Conservation (phyloP, 2,888 invertebrate genomes). For the Microplitis manilae region DNA sequence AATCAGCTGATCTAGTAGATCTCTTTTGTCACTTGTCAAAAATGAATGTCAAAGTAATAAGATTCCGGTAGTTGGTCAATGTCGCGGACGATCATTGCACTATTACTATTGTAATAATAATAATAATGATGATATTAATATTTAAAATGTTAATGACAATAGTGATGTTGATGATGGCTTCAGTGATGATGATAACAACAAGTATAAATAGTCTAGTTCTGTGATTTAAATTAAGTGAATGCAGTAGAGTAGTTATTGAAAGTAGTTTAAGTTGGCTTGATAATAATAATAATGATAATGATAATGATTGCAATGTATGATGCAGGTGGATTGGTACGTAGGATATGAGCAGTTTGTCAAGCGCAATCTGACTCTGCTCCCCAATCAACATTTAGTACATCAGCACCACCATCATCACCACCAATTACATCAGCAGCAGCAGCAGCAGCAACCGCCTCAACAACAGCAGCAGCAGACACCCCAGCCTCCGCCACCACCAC, state of each 20-base stretch:
- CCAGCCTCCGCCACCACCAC: not conserved
- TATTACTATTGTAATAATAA: conserved; percentile 1
- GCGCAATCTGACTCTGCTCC: conserved; percentile 72
- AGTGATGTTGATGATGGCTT: too few relatives aligned
- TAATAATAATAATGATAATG: conserved; percentile 17
- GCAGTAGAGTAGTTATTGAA: too few relatives aligned
- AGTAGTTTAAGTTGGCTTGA: conserved; percentile 14
- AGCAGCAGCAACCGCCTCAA: conserved; percentile 53
- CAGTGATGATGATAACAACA: not conserved
- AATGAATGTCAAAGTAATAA: conserved; percentile 66
- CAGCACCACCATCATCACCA: conserved; percentile 52
- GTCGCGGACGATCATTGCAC: conserved; percentile 21
- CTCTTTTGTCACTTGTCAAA: conserved; percentile 71
- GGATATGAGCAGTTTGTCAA: conserved; percentile 73
- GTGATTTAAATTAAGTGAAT: too few relatives aligned
- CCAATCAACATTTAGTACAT: conserved; percentile 63
- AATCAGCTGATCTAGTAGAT: conserved; percentile 70
- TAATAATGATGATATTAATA: not conserved
- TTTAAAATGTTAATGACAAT: too few relatives aligned
- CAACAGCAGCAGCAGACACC: conserved; percentile 52
- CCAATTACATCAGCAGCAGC: conserved; percentile 46
- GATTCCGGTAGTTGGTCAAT: conserved; percentile 30
- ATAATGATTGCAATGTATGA: conserved; percentile 41
- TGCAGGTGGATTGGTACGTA: conserved; percentile 72
- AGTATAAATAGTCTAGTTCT: not conserved